These are phyloP conservation scores for Actinia equina DNA, from an alignment of 64 coral and sea anemone genomes.

Conservation along the genomic window DNA sequence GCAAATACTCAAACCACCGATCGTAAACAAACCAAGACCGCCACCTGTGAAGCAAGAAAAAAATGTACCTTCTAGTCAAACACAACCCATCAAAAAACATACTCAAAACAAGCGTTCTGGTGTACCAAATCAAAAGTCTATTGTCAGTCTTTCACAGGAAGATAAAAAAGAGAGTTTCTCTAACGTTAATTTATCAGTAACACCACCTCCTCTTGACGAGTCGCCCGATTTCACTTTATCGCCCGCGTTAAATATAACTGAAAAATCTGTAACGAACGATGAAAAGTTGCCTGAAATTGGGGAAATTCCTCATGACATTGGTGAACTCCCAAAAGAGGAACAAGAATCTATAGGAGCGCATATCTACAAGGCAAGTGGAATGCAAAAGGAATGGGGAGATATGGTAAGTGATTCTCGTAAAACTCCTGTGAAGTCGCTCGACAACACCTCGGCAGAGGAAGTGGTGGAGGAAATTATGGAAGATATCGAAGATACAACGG, in stretches of 20 bases:
- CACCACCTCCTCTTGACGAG: conserved; percentile 8
- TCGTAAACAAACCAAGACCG: not conserved
- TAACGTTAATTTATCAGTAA: conserved; percentile 10
- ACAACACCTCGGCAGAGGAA: conserved; percentile 34
- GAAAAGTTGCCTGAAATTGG: not conserved
- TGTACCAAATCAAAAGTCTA: not conserved
- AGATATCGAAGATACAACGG: not conserved
- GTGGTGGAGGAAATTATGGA: conserved; percentile 31
- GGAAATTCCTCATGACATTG: not conserved
- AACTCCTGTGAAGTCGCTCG: conserved; percentile 13
- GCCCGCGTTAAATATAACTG: not conserved
- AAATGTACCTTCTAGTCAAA: not conserved
- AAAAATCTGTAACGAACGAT: not conserved
- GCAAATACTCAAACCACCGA: not conserved
- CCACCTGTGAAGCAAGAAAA: not conserved
- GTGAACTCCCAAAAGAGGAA: not conserved
- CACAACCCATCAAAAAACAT: not conserved
- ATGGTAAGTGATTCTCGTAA: conserved; percentile 24
- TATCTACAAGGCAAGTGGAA: conserved; percentile 43
- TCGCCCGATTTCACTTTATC: conserved; percentile 22
- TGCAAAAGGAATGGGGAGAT: conserved; percentile 36
- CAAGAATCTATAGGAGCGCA: not conserved
- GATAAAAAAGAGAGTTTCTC: not conserved
- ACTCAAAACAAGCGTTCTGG: not conserved
- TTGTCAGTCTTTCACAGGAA: not conserved